Evolutionary conservation across 1,140 invertebrate genomes (phyloP).

Genomic region (Goniozus legneri): DNA sequence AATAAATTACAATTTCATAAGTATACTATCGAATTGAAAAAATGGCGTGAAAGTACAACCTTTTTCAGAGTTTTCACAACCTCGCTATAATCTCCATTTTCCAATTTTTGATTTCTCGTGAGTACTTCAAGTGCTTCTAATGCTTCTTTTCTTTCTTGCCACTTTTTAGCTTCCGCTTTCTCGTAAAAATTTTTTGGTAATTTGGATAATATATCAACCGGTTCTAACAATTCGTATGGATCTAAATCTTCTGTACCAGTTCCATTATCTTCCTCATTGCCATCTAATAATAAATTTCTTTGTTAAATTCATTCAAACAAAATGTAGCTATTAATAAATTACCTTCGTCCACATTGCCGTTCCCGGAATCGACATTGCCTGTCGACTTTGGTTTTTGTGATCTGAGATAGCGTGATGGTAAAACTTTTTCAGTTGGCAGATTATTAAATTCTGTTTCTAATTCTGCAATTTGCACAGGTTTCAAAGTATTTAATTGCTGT

Average conservation of each 20-base stretch:
- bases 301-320: neutral
- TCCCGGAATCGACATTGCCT: constrained; percentile 56
- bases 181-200: constrained; percentile 96
- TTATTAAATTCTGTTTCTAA: constrained; percentile 83
- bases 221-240: constrained; percentile 85
- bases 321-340: constrained; percentile 22
- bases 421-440: constrained; percentile 65
- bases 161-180: constrained; percentile 94
- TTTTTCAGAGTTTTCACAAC: constrained; percentile 85
- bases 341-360: constrained; percentile 51
- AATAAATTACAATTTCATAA: constrained; percentile 11
- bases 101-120: constrained; percentile 80
- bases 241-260: constrained; percentile 72
- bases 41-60: constrained; percentile 58
- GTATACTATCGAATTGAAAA: neutral
- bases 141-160: constrained; percentile 93
- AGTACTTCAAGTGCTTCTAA: constrained; percentile 78
- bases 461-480: constrained; percentile 86
- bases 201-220: constrained; percentile 89
- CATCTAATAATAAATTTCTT: constrained; percentile 37
- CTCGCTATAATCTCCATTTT: constrained; percentile 90
- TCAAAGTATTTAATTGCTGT: constrained; percentile 79
- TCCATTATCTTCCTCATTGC: constrained; percentile 60
- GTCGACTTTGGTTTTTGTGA: constrained; percentile 82
- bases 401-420: constrained; percentile 75